These are phyloP conservation scores for Microhierax caerulescens DNA, from an alignment of 2,797 vertebrate species.

Conservation along the genomic window DNA sequence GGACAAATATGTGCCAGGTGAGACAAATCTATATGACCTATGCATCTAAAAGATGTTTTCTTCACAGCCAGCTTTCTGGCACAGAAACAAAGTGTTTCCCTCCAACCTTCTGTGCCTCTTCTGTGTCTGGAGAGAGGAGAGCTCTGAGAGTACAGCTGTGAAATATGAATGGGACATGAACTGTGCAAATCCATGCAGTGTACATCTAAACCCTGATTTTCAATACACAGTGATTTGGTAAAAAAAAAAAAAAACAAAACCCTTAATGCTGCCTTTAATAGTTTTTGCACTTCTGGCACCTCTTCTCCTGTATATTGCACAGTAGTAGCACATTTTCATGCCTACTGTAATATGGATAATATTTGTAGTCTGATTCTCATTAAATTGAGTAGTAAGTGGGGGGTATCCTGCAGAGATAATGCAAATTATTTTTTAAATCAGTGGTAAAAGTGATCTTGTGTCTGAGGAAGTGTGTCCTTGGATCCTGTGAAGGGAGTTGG, in stretches of 20 bases:
- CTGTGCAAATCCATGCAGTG: background rate
- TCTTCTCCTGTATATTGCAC: background rate
- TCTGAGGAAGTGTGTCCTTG: background rate
- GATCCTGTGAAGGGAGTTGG: background rate
- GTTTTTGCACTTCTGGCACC: background rate
- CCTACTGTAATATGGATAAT: background rate
- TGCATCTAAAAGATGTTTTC: rapidly evolving
- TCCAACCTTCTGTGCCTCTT: background rate
- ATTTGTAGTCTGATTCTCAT: background rate
- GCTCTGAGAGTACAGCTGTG: background rate
- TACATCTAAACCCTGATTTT: background rate
- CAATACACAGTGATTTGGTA: background rate
- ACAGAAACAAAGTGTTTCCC: background rate
- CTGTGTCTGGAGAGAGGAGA: background rate
- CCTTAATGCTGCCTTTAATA: background rate
- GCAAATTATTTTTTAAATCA: background rate
- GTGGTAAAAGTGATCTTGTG: background rate
- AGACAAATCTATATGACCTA: background rate
- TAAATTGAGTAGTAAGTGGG: background rate
- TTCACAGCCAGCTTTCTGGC: background rate
- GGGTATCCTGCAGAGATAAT: background rate
- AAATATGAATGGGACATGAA: background rate
- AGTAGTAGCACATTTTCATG: background rate
- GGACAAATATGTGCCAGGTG: background rate
- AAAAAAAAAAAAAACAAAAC: too few relatives aligned